phyloP scores from a whole-genome alignment of 2,113 vertebrate species.

The Cacatua alba region DNA sequence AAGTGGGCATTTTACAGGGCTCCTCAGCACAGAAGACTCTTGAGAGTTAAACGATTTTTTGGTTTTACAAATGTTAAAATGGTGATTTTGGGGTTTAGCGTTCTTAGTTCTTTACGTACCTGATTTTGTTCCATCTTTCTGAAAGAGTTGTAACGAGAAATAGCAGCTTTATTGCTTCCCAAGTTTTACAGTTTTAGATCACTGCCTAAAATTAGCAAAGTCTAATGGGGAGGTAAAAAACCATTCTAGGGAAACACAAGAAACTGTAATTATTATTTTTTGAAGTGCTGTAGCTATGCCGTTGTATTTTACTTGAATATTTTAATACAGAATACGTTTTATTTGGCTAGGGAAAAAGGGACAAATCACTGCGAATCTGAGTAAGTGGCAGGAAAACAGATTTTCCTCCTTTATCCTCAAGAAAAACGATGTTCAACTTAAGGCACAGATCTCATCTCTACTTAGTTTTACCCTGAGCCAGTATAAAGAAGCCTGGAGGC shows the following conservation, averaged over 20 bases:
- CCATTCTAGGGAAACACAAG: not conserved
- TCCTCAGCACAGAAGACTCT: not conserved
- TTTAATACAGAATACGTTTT: not conserved
- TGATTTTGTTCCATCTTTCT: not conserved
- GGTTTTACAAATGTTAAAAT: not conserved
- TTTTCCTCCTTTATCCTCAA: not conserved
- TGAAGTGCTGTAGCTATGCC: not conserved
- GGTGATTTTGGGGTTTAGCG: not conserved
- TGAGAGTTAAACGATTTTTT: not conserved
- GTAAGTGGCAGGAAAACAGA: not conserved
- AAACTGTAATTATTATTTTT: not conserved
- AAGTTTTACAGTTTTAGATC: not conserved
- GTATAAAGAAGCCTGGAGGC: not conserved
- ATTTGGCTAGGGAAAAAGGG: not conserved
- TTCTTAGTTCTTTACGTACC: not conserved
- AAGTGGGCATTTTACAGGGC: constrained; percentile 12
- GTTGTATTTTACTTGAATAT: not conserved
- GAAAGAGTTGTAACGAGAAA: not conserved
- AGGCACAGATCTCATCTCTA: not conserved
- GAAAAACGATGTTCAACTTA: not conserved
- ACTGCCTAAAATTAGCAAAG: not conserved
- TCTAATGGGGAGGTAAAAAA: not conserved
- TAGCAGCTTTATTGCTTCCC: not conserved
- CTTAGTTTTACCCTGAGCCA: not conserved
- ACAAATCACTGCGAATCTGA: not conserved